These are phyloP conservation scores for Leptinotarsa defecta DNA, from an alignment of 1,140 invertebrate species.

Conservation along the genomic window DNA sequence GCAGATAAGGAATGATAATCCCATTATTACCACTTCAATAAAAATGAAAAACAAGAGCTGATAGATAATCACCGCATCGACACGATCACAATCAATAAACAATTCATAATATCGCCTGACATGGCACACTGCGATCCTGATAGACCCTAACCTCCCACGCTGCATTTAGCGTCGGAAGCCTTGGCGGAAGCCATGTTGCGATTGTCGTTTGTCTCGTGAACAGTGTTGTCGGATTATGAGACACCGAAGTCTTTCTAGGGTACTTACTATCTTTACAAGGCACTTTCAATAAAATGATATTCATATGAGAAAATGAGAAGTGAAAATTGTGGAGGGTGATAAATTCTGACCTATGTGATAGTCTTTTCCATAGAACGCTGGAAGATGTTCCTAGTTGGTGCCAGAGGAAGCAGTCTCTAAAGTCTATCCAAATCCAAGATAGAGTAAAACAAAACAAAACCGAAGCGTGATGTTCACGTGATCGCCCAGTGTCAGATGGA, in stretches of 20 bases:
- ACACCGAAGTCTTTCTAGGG: background rate
- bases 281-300: too few relatives aligned
- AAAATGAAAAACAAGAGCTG: slow-evolving; percentile 3
- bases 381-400: too few relatives aligned
- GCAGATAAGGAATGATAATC: background rate
- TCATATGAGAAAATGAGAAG: too few relatives aligned
- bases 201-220: background rate
- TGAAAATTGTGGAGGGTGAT: too few relatives aligned
- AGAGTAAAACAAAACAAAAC: too few relatives aligned
- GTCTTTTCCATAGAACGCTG: too few relatives aligned
- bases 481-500: too few relatives aligned
- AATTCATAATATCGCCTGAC: slow-evolving; percentile 6
- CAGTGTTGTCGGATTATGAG: slow-evolving; percentile 6
- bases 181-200: slow-evolving; percentile 22
- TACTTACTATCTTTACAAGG: too few relatives aligned
- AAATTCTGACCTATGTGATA: too few relatives aligned
- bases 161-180: slow-evolving; percentile 5
- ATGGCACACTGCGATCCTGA: background rate
- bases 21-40: background rate
- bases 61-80: slow-evolving; percentile 1
- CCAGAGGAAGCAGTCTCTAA: too few relatives aligned
- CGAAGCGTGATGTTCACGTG: too few relatives aligned
- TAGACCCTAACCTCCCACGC: background rate
- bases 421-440: too few relatives aligned
- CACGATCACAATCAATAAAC: slow-evolving; percentile 21